Evolutionary conservation across 2,888 invertebrate species (phyloP).

Genomic region (Cephus pygmeus): DNA sequence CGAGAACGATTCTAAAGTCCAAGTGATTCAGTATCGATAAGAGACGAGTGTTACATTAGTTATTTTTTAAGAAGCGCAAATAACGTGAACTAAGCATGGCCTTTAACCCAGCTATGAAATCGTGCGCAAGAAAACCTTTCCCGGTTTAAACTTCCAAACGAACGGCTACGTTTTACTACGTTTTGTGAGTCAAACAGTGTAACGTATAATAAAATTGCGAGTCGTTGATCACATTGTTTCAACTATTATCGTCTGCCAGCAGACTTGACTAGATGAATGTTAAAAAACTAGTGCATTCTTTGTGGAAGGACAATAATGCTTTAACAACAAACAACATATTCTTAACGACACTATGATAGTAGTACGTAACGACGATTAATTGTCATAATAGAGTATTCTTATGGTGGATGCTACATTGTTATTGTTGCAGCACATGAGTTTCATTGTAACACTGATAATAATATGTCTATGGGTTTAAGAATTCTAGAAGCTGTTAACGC

Average conservation of each 20-base stretch:
- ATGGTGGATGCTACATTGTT: not conserved
- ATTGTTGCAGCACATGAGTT: not conserved
- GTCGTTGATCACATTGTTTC: too few relatives aligned
- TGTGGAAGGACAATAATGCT: not conserved
- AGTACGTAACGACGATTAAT: not conserved
- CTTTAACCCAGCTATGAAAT: not conserved
- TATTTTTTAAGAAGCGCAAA: not conserved
- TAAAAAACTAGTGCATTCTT: not conserved
- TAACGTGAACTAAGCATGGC: not conserved
- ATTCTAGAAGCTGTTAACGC: not conserved
- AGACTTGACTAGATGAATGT: not conserved
- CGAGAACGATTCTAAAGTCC: not conserved
- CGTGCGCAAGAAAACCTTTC: not conserved
- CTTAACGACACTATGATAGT: not conserved
- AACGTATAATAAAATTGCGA: not conserved
- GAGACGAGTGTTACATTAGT: not conserved
- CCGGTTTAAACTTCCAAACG: not conserved
- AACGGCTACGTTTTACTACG: not conserved
- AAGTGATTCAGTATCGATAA: slow-evolving; percentile 1
- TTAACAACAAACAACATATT: not conserved
- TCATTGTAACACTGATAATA: not conserved
- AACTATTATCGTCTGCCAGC: not conserved
- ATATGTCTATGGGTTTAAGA: not conserved
- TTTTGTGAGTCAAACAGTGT: not conserved
- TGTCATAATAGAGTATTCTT: not conserved